Conservation (phyloP, 37 sponge, comb jelly and placozoan species). For the Mnemiopsis leidyi region DNA sequence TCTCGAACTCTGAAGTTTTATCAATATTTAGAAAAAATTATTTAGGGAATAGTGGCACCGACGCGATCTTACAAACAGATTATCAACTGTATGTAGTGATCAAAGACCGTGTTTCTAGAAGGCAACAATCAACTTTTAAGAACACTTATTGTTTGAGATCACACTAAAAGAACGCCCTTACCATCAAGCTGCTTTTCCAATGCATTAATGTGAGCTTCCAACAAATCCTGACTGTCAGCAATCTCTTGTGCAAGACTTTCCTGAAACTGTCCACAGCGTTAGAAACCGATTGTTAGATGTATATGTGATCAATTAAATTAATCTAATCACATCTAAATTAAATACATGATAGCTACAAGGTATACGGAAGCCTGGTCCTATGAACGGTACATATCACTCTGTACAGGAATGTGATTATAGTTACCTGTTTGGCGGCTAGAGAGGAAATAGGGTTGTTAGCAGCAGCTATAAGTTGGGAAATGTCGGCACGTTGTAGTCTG, state of each 20-base stretch:
- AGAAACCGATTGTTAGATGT: no score
- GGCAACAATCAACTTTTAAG: no score
- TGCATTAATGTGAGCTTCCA: conserved; percentile 55
- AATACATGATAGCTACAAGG: no score
- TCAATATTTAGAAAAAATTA: background rate
- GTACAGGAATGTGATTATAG: no score
- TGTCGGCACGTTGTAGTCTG: background rate
- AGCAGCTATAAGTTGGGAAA: background rate
- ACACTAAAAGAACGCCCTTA: no score
- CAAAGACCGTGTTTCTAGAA: no score
- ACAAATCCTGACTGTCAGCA: conserved; percentile 52
- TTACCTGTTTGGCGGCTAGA: conserved; percentile 52
- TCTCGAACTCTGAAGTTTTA: conserved; percentile 29
- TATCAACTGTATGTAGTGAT: no score
- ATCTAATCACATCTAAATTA: no score
- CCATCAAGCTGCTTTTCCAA: conserved; percentile 44
- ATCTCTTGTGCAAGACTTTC: conserved; percentile 56
- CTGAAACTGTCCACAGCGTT: conserved; percentile 50
- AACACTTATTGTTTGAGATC: no score
- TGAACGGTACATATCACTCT: no score
- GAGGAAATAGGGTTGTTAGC: conserved; percentile 4
- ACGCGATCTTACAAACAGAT: no score
- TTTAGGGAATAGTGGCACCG: background rate
- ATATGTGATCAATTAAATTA: background rate
- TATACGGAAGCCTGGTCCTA: no score